These are phyloP conservation scores for Bombus confusus DNA, from an alignment of 1,140 invertebrate genomes.

Conservation along the genomic window DNA sequence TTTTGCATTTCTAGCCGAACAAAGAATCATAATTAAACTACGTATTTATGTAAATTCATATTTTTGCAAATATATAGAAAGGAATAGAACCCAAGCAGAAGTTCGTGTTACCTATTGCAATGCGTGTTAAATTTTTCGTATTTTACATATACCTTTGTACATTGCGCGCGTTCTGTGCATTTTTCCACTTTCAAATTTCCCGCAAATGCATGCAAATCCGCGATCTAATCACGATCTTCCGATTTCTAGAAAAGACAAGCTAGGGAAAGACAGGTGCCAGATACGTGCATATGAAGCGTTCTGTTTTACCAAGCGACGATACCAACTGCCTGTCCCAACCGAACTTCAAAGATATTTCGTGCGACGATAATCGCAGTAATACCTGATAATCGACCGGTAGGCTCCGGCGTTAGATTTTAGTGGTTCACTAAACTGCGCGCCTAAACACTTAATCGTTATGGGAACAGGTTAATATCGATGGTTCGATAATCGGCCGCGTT, in stretches of 20 bases:
- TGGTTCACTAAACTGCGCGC: not conserved
- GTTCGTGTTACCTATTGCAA: no score
- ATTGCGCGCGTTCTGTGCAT: no score
- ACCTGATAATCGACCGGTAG: not conserved
- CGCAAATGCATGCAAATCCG: no score
- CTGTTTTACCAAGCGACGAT: slow-evolving; percentile 28
- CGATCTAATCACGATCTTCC: not conserved
- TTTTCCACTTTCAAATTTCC: no score
- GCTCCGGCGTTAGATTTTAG: not conserved
- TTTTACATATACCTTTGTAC: no score
- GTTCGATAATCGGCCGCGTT: not conserved
- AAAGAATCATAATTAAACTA: slow-evolving; percentile 9
- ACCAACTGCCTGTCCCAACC: not conserved
- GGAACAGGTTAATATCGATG: not conserved
- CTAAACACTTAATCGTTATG: not conserved
- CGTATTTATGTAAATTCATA: no score
- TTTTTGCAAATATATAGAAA: no score
- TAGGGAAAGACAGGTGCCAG: not conserved
- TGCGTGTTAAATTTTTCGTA: no score
- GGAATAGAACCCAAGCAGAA: no score
- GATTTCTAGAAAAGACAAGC: not conserved
- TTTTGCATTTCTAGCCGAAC: slow-evolving; percentile 28
- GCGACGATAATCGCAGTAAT: not conserved
- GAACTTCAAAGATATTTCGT: not conserved
- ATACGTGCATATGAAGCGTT: not conserved